Evolutionary conservation across 2,113 vertebrate genomes (phyloP).

Genomic region (Odocoileus virginianus): DNA sequence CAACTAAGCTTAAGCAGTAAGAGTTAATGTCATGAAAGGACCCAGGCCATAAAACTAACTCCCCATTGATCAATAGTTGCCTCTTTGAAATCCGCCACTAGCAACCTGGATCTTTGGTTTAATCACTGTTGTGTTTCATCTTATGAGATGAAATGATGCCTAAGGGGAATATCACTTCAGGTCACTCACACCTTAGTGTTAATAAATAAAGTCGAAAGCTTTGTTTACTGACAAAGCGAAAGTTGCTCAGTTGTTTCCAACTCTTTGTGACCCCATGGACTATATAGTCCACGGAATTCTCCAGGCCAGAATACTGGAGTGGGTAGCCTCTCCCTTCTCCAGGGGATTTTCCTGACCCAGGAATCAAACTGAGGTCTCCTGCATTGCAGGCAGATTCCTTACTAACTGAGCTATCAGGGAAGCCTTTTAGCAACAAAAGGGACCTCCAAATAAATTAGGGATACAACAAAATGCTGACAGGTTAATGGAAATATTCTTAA

Average conservation of each 20-base stretch:
- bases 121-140: constrained; percentile 41
- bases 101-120: constrained; percentile 14
- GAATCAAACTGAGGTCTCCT: background rate
- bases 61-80: constrained; percentile 14
- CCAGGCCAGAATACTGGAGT: background rate
- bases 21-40: constrained; percentile 5
- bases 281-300: background rate
- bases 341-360: background rate
- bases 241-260: background rate
- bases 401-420: background rate
- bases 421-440: background rate
- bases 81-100: constrained; percentile 14
- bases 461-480: background rate
- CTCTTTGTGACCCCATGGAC: background rate
- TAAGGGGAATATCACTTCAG: background rate
- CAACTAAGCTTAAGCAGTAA: background rate
- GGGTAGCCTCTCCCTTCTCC: background rate
- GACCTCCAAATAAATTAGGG: background rate
- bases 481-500: background rate
- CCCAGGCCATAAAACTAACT: background rate
- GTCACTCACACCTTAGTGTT: background rate
- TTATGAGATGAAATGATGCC: constrained; percentile 36
- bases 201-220: constrained; percentile 4
- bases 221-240: background rate
- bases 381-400: background rate